Percentiles rank a stretch among this genome's conserved stretches.
Evolutionary conservation across 2,113 vertebrate genomes (phyloP).

Genomic region (Anoura caudifer): DNA sequence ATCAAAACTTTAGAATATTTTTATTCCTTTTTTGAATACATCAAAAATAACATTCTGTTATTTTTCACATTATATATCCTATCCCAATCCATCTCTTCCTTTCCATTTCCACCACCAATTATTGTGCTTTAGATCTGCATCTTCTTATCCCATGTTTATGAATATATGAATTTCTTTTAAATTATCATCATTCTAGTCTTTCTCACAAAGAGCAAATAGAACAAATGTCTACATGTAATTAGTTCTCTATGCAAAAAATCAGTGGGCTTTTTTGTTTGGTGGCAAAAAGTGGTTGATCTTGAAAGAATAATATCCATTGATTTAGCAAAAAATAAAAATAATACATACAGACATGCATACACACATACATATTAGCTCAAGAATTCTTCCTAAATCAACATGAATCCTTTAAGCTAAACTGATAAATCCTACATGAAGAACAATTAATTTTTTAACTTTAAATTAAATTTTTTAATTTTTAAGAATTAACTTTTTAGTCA

Average conservation of each 20-base stretch:
- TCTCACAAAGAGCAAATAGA: neutral
- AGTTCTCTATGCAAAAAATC: conserved; percentile 3
- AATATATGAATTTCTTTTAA: neutral
- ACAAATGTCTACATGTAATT: neutral
- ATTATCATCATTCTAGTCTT: conserved; percentile 4
- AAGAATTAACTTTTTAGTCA: neutral
- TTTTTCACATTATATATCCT: neutral
- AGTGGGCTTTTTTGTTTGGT: neutral
- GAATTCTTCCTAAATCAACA: conserved; percentile 19
- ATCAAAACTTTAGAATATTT: neutral
- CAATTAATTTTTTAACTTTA: neutral
- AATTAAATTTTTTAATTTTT: no score
- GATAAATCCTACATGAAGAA: neutral
- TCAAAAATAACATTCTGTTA: neutral
- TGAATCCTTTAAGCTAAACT: neutral
- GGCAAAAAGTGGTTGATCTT: conserved; percentile 2
- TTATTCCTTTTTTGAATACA: neutral
- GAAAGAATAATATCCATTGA: neutral
- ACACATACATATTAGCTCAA: neutral
- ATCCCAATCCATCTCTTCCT: neutral
- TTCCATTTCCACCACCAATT: neutral
- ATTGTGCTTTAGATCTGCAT: neutral
- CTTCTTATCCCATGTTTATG: neutral
- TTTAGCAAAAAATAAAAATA: neutral
- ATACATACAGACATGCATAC: neutral